Conservation (phyloP, 2,797 vertebrate genomes). For the Epinephelus coioides region DNA sequence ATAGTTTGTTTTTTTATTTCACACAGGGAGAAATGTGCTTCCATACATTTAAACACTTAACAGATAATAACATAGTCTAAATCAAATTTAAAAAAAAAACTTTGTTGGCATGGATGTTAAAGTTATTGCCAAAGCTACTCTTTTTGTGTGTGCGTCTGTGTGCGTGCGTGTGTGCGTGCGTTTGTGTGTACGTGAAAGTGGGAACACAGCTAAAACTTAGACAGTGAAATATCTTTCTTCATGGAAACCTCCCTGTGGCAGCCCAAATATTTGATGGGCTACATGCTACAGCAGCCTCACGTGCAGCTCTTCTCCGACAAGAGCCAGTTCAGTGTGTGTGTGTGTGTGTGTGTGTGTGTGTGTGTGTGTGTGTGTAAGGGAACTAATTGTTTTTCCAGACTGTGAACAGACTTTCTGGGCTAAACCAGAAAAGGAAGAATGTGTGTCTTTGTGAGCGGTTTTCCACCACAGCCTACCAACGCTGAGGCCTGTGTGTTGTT, state of each 20-base stretch:
- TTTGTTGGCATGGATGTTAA: background rate
- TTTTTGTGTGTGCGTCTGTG: no score
- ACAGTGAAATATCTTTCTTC: conserved; percentile 6
- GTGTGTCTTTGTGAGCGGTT: conserved; percentile 9
- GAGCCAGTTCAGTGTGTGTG: background rate
- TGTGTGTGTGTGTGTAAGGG: conserved; percentile 2
- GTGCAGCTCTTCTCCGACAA: conserved; percentile 26
- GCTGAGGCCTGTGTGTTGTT: conserved; percentile 4
- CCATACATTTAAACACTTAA: no score
- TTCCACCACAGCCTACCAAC: conserved; percentile 24
- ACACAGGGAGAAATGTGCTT: no score
- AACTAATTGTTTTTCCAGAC: conserved; percentile 56
- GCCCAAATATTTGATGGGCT: conserved; percentile 7
- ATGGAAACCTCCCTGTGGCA: background rate
- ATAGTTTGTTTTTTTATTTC: no score
- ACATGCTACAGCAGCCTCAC: conserved; percentile 31
- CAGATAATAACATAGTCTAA: no score
- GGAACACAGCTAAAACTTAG: background rate
- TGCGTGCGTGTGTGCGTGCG: background rate
- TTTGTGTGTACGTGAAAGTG: background rate
- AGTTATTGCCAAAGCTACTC: no score
- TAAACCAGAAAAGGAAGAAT: conserved; percentile 42
- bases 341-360: conserved; percentile 15
- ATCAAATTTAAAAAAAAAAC: background rate
- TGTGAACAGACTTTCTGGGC: conserved; percentile 14